Percentiles rank a stretch among this genome's conserved stretches.
phyloP scores from a whole-genome alignment of 2,888 invertebrate species.

The Rhagonycha lutea region DNA sequence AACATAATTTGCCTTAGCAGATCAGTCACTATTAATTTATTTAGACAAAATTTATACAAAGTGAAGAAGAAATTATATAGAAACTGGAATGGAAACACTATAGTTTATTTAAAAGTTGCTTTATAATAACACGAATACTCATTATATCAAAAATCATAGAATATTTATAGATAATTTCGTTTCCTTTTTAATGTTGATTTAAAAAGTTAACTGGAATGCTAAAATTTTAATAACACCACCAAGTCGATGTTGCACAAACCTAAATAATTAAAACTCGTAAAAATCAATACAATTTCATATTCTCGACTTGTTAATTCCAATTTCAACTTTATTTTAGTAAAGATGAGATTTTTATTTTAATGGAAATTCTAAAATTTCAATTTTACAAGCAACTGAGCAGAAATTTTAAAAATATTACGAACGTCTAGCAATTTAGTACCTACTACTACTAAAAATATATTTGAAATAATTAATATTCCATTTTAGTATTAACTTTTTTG shows the following conservation, averaged over 20 bases:
- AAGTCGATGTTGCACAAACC: neutral
- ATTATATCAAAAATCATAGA: neutral
- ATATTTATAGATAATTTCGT: neutral
- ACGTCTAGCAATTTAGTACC: neutral
- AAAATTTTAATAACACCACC: neutral
- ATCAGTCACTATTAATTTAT: constrained; percentile 5
- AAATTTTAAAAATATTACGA: neutral
- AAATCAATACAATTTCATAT: neutral
- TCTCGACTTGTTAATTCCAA: neutral
- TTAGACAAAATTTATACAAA: constrained; percentile 4
- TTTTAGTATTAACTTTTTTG: neutral
- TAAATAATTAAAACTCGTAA: neutral
- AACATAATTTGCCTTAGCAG: constrained; percentile 5
- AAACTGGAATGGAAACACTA: neutral
- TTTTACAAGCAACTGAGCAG: neutral
- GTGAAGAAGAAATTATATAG: neutral
- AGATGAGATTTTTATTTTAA: neutral
- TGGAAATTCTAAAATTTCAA: neutral
- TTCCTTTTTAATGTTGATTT: neutral
- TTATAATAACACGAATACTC: neutral
- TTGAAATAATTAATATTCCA: neutral
- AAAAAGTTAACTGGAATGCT: neutral
- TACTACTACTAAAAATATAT: no score
- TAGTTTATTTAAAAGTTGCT: neutral
- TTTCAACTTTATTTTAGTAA: neutral